phyloP scores from a whole-genome alignment of 2,888 invertebrate genomes.

The Diachrysia chrysitis region DNA sequence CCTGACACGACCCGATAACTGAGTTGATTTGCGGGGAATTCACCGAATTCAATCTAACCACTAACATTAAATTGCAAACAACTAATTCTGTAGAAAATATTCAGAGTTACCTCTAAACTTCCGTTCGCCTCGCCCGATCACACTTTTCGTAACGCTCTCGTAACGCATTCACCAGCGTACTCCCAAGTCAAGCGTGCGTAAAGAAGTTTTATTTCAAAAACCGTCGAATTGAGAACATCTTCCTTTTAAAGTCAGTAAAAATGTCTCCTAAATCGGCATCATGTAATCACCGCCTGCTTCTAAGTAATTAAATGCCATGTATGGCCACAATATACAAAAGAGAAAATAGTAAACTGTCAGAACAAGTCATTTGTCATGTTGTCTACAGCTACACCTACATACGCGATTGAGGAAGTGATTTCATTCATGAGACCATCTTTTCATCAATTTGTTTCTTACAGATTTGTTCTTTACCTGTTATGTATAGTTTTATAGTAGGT shows the following conservation, averaged over 20 bases:
- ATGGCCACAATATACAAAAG: not conserved
- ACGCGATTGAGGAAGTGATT: not conserved
- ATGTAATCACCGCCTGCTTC: not conserved
- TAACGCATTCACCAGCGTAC: too few relatives aligned
- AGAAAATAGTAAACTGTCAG: slow-evolving; percentile 4
- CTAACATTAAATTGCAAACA: not conserved
- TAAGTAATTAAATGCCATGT: not conserved
- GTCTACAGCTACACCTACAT: not conserved
- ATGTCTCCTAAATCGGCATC: too few relatives aligned
- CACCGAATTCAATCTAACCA: not conserved
- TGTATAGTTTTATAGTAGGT: not conserved
- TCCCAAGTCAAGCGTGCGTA: too few relatives aligned
- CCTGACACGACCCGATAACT: not conserved
- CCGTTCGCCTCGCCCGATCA: too few relatives aligned
- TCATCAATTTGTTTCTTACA: not conserved
- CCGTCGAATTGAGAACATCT: too few relatives aligned
- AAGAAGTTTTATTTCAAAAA: too few relatives aligned
- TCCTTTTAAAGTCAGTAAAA: too few relatives aligned
- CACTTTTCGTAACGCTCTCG: too few relatives aligned
- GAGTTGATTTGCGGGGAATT: not conserved
- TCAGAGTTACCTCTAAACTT: too few relatives aligned
- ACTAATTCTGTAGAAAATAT: too few relatives aligned
- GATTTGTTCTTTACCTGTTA: not conserved
- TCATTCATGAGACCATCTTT: not conserved
- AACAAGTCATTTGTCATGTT: not conserved